phyloP scores from a whole-genome alignment of 2,797 vertebrate genomes.

The Acrossocheilus wenchowensis region DNA sequence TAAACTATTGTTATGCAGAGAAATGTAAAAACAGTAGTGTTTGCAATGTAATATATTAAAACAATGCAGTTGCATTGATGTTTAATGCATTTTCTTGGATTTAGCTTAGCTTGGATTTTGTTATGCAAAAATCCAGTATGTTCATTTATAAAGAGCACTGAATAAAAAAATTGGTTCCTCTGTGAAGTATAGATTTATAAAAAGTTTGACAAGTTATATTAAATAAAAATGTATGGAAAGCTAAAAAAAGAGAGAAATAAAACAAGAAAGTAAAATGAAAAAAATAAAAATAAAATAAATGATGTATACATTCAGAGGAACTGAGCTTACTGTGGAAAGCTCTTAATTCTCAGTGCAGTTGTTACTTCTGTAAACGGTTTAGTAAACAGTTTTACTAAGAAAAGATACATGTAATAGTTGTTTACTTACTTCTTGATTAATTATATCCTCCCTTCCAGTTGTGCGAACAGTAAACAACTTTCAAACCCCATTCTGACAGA shows the following conservation, averaged over 20 bases:
- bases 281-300: not conserved
- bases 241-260: not conserved
- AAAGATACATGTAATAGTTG: conserved; percentile 7
- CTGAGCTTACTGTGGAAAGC: not conserved
- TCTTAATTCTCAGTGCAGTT: conserved; percentile 2
- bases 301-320: conserved; percentile 4
- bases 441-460: not conserved
- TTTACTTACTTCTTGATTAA: conserved; percentile 3
- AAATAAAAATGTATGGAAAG: conserved; percentile 1
- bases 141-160: conserved; percentile 10
- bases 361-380: conserved; percentile 20
- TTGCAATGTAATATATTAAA: not conserved
- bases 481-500: conserved; percentile 60
- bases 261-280: not conserved
- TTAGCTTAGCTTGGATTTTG: not conserved
- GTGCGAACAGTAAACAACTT: not conserved
- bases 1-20: not conserved
- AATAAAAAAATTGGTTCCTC: conserved; percentile 2
- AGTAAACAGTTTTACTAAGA: conserved; percentile 21
- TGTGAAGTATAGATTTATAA: not conserved
- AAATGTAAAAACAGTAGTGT: not conserved
- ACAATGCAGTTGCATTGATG: not conserved
- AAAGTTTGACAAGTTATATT: too few species aligned
- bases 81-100: not conserved
- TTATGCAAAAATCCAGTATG: not conserved